A percentile compares a stretch with the other conserved stretches of the same genome.
Evolutionary conservation across 2,888 invertebrate species (phyloP).

Genomic region (Volucella bombylans): DNA sequence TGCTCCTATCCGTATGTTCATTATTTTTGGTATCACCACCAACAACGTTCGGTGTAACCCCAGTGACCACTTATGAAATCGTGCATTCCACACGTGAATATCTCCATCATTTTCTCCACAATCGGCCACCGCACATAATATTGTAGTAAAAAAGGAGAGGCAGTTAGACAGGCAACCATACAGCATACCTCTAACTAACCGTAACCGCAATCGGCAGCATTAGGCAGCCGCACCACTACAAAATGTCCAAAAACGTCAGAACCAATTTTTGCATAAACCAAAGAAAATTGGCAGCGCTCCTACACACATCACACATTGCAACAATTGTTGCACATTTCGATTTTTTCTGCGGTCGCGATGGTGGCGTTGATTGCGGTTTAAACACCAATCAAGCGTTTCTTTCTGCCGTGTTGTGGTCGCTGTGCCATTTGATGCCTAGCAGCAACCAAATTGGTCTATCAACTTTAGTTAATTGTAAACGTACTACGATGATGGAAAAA

Average conservation of each 20-base stretch:
- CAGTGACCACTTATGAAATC: conserved; percentile 68
- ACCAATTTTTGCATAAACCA: conserved; percentile 60
- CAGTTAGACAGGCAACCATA: background rate
- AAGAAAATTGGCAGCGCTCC: conserved; percentile 61
- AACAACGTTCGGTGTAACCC: conserved; percentile 23
- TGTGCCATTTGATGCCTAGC: conserved; percentile 30
- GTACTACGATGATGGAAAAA: conserved; percentile 38
- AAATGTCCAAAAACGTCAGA: conserved; percentile 68
- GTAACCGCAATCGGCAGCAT: conserved; percentile 9
- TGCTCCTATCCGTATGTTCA: conserved; percentile 21
- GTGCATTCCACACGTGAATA: conserved; percentile 65
- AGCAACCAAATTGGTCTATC: conserved; percentile 71
- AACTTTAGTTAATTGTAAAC: conserved; percentile 61
- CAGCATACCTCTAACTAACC: background rate
- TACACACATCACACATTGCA: conserved; percentile 56
- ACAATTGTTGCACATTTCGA: conserved; percentile 71
- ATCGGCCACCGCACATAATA: conserved; percentile 37
- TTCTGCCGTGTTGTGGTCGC: conserved; percentile 38
- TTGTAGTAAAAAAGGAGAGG: conserved; percentile 61
- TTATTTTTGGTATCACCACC: conserved; percentile 24
- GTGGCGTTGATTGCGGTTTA: conserved; percentile 72
- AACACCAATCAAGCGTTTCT: conserved; percentile 69
- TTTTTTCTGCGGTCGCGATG: conserved; percentile 23
- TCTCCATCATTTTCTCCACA: conserved; percentile 52
- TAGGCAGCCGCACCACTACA: conserved; percentile 26